Evolutionary conservation across 1,140 invertebrate species (phyloP).

Genomic region (Helicoverpa armigera): DNA sequence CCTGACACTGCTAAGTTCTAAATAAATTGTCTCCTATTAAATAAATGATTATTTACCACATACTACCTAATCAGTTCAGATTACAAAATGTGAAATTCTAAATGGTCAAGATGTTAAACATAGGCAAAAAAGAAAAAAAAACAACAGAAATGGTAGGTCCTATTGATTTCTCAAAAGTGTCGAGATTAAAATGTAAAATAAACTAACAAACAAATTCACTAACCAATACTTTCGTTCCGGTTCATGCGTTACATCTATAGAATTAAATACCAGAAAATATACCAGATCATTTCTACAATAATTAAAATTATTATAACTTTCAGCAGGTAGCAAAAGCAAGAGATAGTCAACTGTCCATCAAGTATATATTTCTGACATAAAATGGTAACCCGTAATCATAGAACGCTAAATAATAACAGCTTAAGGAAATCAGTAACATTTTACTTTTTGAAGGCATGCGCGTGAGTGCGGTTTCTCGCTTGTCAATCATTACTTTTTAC

Average conservation of each 20-base stretch:
- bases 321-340: slow-evolving; percentile 1
- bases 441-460: not conserved
- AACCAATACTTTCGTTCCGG: too few relatives aligned
- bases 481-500: slow-evolving; percentile 38
- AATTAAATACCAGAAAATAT: not conserved
- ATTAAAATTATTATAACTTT: not conserved
- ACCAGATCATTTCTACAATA: too few relatives aligned
- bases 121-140: too few relatives aligned
- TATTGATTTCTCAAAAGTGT: too few relatives aligned
- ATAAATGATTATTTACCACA: too few relatives aligned
- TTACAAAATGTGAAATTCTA: too few relatives aligned
- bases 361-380: slow-evolving; percentile 12
- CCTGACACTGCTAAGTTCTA: not conserved
- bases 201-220: too few relatives aligned
- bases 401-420: not conserved
- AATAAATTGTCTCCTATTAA: not conserved
- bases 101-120: too few relatives aligned
- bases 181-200: too few relatives aligned
- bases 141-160: too few relatives aligned
- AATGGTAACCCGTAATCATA: slow-evolving; percentile 25
- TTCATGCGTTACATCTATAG: too few relatives aligned
- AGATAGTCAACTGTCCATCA: slow-evolving; percentile 26
- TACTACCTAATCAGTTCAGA: too few relatives aligned
- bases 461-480: slow-evolving; percentile 29
- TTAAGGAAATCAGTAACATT: not conserved